Percentiles rank a stretch among this genome's conserved stretches.
Evolutionary conservation across 2,113 vertebrate species (phyloP).

Genomic region (Bostrychus sinensis): DNA sequence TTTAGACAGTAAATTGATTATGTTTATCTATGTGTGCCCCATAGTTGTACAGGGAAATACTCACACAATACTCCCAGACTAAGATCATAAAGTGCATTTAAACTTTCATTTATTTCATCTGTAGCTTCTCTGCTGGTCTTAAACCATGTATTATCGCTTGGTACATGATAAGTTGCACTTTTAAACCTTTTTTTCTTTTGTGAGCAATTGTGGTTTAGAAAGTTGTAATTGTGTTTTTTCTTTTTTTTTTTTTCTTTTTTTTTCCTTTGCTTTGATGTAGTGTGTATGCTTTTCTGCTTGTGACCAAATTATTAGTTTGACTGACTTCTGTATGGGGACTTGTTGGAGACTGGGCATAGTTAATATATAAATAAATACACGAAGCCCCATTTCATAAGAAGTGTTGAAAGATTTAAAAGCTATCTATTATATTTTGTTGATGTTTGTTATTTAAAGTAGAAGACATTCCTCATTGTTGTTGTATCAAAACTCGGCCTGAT

Average conservation of each 20-base stretch:
- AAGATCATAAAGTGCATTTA: conserved; percentile 33
- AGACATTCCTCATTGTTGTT: conserved; percentile 68
- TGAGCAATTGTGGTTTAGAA: conserved; percentile 41
- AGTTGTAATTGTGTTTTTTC: conserved; percentile 43
- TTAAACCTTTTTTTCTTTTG: conserved; percentile 13
- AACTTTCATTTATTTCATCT: conserved; percentile 42
- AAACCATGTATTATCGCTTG: conserved; percentile 42
- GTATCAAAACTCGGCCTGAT: conserved; percentile 15
- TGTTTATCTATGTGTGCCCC: conserved; percentile 22
- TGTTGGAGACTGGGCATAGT: conserved; percentile 14
- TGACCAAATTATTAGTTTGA: conserved; percentile 60
- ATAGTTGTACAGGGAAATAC: conserved; percentile 49
- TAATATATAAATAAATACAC: conserved; percentile 17
- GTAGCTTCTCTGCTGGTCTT: conserved; percentile 49
- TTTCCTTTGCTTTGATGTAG: conserved; percentile 51
- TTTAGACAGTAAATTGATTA: conserved; percentile 33
- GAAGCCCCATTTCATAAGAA: conserved; percentile 18
- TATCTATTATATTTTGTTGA: conserved; percentile 1
- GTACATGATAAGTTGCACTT: conserved; percentile 52
- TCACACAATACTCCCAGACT: conserved; percentile 43
- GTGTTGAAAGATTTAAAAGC: conserved; percentile 21
- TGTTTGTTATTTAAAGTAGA: conserved; percentile 38
- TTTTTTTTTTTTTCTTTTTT: too few relatives aligned
- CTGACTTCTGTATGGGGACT: conserved; percentile 5
- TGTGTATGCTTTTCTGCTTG: conserved; percentile 44